Conservation (phyloP, 2,113 vertebrate genomes). For the Psophia crepitans region DNA sequence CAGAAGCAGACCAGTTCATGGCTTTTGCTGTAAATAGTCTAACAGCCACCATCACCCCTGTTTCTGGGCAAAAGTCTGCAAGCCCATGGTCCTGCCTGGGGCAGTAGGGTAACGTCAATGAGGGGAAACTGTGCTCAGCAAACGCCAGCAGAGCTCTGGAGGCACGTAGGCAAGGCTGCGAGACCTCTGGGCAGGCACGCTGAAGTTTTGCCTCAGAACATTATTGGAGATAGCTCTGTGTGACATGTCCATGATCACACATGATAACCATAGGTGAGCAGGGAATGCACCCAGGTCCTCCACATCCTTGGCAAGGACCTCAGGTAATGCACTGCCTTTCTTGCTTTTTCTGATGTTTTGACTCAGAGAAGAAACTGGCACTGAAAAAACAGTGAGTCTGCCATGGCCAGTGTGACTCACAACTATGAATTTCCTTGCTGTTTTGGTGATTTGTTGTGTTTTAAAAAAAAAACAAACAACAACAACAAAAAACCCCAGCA, state of each 20-base stretch:
- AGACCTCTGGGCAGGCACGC: neutral
- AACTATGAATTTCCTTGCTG: neutral
- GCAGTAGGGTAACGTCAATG: neutral
- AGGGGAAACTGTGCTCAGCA: neutral
- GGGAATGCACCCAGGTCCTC: neutral
- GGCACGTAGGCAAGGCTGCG: accelerated
- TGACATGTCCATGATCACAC: neutral
- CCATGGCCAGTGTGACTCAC: neutral
- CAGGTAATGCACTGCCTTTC: neutral
- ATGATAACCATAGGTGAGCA: neutral
- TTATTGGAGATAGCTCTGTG: neutral
- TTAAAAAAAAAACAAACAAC: neutral
- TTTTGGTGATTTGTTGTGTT: neutral
- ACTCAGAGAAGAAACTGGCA: neutral
- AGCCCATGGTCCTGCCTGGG: neutral
- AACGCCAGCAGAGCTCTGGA: neutral
- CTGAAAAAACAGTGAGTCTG: neutral
- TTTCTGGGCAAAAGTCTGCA: neutral
- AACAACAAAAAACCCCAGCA: neutral
- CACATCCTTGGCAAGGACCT: neutral
- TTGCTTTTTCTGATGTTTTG: neutral
- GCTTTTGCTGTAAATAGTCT: neutral
- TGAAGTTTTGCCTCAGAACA: neutral
- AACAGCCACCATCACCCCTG: neutral
- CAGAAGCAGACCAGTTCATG: neutral